phyloP scores from a whole-genome alignment of 2,113 vertebrate species.

The Lepus europaeus region DNA sequence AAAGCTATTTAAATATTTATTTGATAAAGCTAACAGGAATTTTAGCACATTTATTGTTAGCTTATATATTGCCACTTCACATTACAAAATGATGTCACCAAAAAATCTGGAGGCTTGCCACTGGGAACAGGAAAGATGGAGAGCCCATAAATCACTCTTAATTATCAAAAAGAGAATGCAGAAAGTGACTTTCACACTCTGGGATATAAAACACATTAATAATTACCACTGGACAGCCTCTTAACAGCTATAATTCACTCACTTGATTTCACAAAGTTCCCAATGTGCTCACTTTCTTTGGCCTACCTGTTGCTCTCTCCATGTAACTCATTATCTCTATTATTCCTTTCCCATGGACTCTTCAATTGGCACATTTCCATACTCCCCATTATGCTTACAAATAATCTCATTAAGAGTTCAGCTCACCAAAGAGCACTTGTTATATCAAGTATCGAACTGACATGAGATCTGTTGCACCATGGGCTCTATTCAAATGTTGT shows the following conservation, averaged over 20 bases:
- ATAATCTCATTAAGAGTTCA: slow-evolving; percentile 76
- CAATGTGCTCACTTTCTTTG: slow-evolving; percentile 26
- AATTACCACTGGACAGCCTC: slow-evolving; percentile 39
- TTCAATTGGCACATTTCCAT: slow-evolving; percentile 68
- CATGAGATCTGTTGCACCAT: background rate
- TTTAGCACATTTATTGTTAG: background rate
- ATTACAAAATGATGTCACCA: background rate
- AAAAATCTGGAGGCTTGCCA: slow-evolving; percentile 46
- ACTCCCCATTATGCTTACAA: slow-evolving; percentile 71
- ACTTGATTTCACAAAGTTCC: slow-evolving; percentile 49
- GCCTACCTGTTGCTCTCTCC: slow-evolving; percentile 19
- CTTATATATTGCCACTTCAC: background rate
- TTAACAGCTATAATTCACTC: slow-evolving; percentile 71
- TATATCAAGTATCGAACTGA: slow-evolving; percentile 40
- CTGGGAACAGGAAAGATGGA: slow-evolving; percentile 32
- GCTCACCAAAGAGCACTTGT: slow-evolving; percentile 66
- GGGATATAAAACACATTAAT: slow-evolving; percentile 65
- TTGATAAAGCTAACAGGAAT: background rate
- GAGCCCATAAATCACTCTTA: slow-evolving; percentile 70
- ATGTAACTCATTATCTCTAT: slow-evolving; percentile 41
- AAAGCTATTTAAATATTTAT: background rate
- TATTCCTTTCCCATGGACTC: slow-evolving; percentile 58
- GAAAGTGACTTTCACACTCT: slow-evolving; percentile 80
- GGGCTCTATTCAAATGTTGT: slow-evolving; percentile 10
- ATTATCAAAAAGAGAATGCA: slow-evolving; percentile 74